Conservation (phyloP, 2,797 vertebrate genomes). For the Lagorchestes hirsutus region DNA sequence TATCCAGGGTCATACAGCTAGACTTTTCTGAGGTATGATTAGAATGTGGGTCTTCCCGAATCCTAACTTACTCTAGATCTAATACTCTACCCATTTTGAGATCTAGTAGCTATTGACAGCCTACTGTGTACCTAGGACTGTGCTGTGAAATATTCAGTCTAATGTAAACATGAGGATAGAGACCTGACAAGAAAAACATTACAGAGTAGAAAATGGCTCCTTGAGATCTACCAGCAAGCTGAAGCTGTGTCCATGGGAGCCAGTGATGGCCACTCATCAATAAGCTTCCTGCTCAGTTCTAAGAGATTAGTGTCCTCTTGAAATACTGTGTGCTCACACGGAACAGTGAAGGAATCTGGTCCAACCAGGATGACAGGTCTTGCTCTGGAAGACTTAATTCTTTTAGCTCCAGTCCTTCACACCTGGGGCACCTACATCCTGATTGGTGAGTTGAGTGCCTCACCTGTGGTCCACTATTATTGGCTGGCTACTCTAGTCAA, state of each 20-base stretch:
- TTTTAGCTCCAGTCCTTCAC: not conserved
- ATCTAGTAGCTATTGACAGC: not conserved
- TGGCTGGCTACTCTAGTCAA: not conserved
- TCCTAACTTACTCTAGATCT: not conserved
- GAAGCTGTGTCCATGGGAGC: not conserved
- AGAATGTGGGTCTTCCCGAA: not conserved
- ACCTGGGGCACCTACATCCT: not conserved
- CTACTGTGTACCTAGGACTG: not conserved
- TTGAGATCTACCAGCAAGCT: not conserved
- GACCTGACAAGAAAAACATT: not conserved
- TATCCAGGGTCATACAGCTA: not conserved
- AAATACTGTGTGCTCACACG: not conserved
- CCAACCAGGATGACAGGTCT: not conserved
- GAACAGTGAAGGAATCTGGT: not conserved
- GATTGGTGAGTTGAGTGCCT: not conserved
- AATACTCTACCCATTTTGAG: not conserved
- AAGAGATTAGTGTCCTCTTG: not conserved
- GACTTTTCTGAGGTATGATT: not conserved
- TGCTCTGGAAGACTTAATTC: not conserved
- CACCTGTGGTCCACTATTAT: not conserved
- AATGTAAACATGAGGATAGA: not conserved
- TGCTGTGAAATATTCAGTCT: not conserved
- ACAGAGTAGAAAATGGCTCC: not conserved
- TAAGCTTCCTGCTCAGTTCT: not conserved
- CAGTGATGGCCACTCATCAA: not conserved